phyloP scores from a whole-genome alignment of 92 coral and sea anemone genomes.

The Plumapathes pennacea region DNA sequence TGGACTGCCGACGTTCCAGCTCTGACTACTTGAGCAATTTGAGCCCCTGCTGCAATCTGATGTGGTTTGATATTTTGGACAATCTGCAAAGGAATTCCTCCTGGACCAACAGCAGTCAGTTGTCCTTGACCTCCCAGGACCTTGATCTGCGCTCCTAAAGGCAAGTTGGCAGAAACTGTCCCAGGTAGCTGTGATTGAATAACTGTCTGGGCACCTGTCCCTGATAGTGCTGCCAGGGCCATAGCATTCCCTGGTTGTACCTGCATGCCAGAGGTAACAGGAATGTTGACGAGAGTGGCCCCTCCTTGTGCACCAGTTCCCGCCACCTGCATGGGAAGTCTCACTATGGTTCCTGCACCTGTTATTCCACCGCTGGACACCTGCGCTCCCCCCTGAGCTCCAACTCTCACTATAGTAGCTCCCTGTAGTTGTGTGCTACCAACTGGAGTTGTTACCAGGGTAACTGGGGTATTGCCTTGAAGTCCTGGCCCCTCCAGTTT shows the following conservation, averaged over 20 bases:
- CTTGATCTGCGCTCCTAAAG: constrained; percentile 83
- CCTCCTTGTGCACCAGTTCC: constrained; percentile 38
- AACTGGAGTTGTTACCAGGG: constrained; percentile 70
- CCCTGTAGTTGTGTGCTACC: constrained; percentile 75
- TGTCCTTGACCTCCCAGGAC: constrained; percentile 81
- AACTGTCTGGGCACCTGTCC: constrained; percentile 26
- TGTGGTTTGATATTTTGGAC: constrained; percentile 67
- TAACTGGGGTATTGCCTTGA: constrained; percentile 68
- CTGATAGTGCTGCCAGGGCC: constrained; percentile 21
- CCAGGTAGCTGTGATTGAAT: constrained; percentile 69
- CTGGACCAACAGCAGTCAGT: constrained; percentile 83
- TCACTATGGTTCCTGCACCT: constrained; percentile 39
- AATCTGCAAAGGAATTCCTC: constrained; percentile 80
- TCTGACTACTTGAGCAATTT: constrained; percentile 54
- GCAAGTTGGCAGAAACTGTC: constrained; percentile 63
- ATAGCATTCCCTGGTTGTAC: constrained; percentile 20
- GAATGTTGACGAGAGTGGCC: constrained; percentile 44
- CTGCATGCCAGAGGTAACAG: constrained; percentile 43
- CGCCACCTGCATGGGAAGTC: constrained; percentile 58
- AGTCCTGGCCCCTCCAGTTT: constrained; percentile 89
- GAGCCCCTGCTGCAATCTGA: constrained; percentile 63
- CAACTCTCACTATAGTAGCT: constrained; percentile 76
- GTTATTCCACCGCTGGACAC: constrained; percentile 33
- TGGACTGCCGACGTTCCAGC: constrained; percentile 45
- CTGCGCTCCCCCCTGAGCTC: constrained; percentile 48